Percentiles rank a stretch among this genome's conserved stretches.
phyloP scores from a whole-genome alignment of 2,113 vertebrate genomes.

The Noctilio leporinus region DNA sequence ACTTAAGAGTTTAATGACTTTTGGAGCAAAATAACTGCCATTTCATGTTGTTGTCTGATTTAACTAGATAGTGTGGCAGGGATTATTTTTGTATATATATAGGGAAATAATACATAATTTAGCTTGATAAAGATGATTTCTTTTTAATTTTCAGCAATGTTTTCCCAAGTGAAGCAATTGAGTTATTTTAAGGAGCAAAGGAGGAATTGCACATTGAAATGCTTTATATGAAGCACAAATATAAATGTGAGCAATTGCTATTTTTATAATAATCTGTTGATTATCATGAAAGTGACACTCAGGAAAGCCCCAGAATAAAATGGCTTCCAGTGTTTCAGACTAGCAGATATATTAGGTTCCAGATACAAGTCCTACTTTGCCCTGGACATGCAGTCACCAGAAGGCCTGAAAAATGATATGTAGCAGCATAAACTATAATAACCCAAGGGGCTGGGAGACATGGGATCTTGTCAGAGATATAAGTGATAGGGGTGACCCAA shows the following conservation, averaged over 20 bases:
- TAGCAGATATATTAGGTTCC: conserved; percentile 1
- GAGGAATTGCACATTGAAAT: not conserved
- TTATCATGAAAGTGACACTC: not conserved
- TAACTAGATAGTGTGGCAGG: not conserved
- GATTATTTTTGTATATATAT: not conserved
- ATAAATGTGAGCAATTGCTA: not conserved
- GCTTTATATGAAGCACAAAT: conserved; percentile 1
- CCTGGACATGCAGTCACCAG: not conserved
- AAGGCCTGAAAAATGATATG: not conserved
- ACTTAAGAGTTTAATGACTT: not conserved
- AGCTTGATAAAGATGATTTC: not conserved
- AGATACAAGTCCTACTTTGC: not conserved
- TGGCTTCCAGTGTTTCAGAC: not conserved
- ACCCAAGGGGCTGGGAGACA: not conserved
- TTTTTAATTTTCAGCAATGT: not conserved
- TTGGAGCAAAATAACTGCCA: not conserved
- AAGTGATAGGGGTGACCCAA: not conserved
- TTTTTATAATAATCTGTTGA: conserved; percentile 3
- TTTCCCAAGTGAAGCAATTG: not conserved
- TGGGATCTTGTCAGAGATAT: not conserved
- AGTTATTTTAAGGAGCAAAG: not conserved
- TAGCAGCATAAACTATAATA: not conserved
- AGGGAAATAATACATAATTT: not conserved
- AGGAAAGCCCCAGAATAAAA: conserved; percentile 13
- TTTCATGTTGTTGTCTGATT: conserved; percentile 28